Base-by-base conservation (phyloP, 2,113 vertebrate species). In the Psilopsiagon aymara region DNA sequence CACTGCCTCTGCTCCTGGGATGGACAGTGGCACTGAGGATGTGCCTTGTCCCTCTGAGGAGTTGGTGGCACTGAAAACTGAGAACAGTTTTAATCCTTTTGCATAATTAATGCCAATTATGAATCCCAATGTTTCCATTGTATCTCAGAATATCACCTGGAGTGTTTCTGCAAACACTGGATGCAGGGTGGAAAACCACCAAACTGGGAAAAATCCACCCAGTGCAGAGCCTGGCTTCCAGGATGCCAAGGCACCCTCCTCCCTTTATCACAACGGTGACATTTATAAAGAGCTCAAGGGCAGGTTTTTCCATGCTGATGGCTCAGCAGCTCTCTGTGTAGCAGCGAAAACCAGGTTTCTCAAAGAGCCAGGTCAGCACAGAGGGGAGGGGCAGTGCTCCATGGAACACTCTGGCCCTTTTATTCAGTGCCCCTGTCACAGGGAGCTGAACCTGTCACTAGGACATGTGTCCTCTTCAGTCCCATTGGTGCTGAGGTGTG, bases 301-400 rank as follows among this genome's bases (percentile, higher is more conserved):
- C 81, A 78, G 62, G 24, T 20, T 63, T 82, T 67, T 80, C 55
- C 16, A 2, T 41, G 46, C 76, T 55, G 25, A 41, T 44, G 60
- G 81, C 86, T 92, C 83, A 62, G 76, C 82, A 77, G 75, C 46
- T 86, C 67, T 49, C 83, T 75, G 82, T 21, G 15, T 35, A 62
- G 39, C 64, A 64, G 67, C 4, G 4, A 31, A 84, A 71, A 74
- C 28, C 69, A 83, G 75, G 37, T 88, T 80, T 93, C 41, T 85
- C 52, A 23, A 31, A 46, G 71, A 55, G 41, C 25, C 8, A 3
- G 86, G 53, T 82, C 59, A 70, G 1, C 1, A 0, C 2, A 11
- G 41, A 67, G 23, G 28, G 52, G 39, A 73, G 44, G 59, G 41
- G n/a, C 27, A 8, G 21, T 25, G 21, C 35, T 76, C n/a, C 1